These are phyloP conservation scores for Trimorus sp. DNA, from an alignment of 2,888 invertebrate species.

Conservation along the genomic window DNA sequence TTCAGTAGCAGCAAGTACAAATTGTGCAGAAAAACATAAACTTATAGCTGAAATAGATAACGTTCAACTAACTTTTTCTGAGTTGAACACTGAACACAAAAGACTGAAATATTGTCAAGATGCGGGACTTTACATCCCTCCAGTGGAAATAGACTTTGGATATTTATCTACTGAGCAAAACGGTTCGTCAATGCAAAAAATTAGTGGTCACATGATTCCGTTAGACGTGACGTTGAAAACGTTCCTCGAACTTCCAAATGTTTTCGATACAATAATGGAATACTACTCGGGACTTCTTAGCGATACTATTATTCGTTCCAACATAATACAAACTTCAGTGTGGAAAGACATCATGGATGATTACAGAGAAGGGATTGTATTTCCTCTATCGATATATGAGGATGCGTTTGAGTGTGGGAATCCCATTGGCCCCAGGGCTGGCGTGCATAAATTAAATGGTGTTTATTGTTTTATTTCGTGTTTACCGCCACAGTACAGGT, in stretches of 20 bases:
- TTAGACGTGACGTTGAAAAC: slow-evolving; percentile 31
- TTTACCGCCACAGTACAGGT: slow-evolving; percentile 46
- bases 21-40: background rate
- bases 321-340: slow-evolving; percentile 19
- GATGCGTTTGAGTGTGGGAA: slow-evolving; percentile 60
- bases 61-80: background rate
- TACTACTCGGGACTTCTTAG: slow-evolving; percentile 23
- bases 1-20: background rate
- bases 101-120: background rate
- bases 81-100: background rate
- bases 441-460: slow-evolving; percentile 49
- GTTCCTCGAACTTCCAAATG: slow-evolving; percentile 40
- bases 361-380: slow-evolving; percentile 17
- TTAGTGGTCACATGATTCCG: slow-evolving; percentile 12
- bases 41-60: background rate
- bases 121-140: background rate
- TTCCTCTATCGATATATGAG: slow-evolving; percentile 53
- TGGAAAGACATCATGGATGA: slow-evolving; percentile 33
- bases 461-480: slow-evolving; percentile 48
- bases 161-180: background rate
- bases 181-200: background rate
- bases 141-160: background rate
- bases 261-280: slow-evolving; percentile 28
- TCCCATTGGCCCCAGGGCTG: slow-evolving; percentile 58
- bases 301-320: background rate